These are phyloP conservation scores for Eleginops maclovinus DNA, from an alignment of 2,113 vertebrate genomes.

Conservation along the genomic window DNA sequence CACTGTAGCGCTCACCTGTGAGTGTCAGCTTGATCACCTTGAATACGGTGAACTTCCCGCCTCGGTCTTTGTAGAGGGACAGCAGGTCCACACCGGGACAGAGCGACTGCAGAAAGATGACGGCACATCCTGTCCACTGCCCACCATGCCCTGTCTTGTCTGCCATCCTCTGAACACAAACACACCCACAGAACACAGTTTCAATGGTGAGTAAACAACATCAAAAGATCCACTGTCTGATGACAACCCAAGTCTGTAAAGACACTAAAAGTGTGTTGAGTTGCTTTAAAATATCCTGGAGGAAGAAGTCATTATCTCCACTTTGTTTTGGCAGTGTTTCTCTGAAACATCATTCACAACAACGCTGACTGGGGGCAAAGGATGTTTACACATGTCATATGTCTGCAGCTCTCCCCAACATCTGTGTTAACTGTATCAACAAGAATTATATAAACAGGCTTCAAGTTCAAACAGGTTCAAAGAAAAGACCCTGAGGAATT, in stretches of 20 bases:
- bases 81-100: constrained; percentile 85
- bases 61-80: constrained; percentile 83
- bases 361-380: not conserved
- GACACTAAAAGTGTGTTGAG: not conserved
- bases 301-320: not conserved
- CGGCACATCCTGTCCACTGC: constrained; percentile 90
- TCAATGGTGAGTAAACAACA: not conserved
- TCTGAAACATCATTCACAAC: not conserved
- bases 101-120: constrained; percentile 90
- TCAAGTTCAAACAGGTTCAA: not conserved
- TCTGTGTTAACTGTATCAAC: not conserved
- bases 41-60: constrained; percentile 87
- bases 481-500: not conserved
- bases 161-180: constrained; percentile 79
- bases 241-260: not conserved
- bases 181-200: constrained; percentile 6
- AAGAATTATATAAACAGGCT: not conserved
- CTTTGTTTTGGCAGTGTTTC: not conserved
- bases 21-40: constrained; percentile 90
- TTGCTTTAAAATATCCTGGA: not conserved
- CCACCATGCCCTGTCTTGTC: constrained; percentile 73
- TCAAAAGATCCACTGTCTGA: not conserved
- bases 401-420: not conserved
- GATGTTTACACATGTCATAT: not conserved
- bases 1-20: constrained; percentile 81